These are phyloP conservation scores for Drosophila biarmipes DNA, from an alignment of 1,140 invertebrate genomes.

Conservation along the genomic window DNA sequence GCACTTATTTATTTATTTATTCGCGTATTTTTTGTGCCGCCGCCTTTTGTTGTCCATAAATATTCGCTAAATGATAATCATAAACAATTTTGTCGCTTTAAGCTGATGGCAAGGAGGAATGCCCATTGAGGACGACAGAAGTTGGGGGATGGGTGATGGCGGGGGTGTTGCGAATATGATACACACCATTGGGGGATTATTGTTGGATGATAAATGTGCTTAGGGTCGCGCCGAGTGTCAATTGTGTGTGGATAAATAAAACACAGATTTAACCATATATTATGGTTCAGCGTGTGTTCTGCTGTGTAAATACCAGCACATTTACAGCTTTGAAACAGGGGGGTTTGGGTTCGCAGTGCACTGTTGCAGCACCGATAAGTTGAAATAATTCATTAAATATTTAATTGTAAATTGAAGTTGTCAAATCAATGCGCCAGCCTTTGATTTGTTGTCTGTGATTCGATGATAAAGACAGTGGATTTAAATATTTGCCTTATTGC, in stretches of 20 bases:
- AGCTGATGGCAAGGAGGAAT: slow-evolving; percentile 37
- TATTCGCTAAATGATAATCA: slow-evolving; percentile 73
- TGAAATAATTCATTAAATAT: slow-evolving; percentile 39
- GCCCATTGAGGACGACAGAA: slow-evolving; percentile 9
- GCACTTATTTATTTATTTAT: slow-evolving; percentile 58
- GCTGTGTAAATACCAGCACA: slow-evolving; percentile 30
- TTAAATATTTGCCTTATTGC: background rate
- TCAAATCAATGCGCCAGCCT: slow-evolving; percentile 29
- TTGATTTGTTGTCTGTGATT: slow-evolving; percentile 32
- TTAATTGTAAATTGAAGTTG: slow-evolving; percentile 44
- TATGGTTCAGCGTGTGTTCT: slow-evolving; percentile 44
- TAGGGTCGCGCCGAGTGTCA: slow-evolving; percentile 72
- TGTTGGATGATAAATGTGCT: slow-evolving; percentile 70
- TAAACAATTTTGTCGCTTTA: slow-evolving; percentile 67
- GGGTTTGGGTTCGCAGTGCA: too few species aligned
- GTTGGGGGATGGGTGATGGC: background rate
- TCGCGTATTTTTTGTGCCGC: slow-evolving; percentile 21
- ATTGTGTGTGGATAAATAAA: slow-evolving; percentile 73
- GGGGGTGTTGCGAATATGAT: slow-evolving; percentile 6
- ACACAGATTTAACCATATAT: slow-evolving; percentile 73
- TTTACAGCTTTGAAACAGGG: slow-evolving; percentile 17
- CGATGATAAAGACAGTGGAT: background rate
- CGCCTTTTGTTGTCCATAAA: slow-evolving; percentile 46
- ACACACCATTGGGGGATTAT: slow-evolving; percentile 43
- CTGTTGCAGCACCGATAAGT: slow-evolving; percentile 18